Conservation (phyloP, 2,888 invertebrate genomes). For the Drosophila ezoana region DNA sequence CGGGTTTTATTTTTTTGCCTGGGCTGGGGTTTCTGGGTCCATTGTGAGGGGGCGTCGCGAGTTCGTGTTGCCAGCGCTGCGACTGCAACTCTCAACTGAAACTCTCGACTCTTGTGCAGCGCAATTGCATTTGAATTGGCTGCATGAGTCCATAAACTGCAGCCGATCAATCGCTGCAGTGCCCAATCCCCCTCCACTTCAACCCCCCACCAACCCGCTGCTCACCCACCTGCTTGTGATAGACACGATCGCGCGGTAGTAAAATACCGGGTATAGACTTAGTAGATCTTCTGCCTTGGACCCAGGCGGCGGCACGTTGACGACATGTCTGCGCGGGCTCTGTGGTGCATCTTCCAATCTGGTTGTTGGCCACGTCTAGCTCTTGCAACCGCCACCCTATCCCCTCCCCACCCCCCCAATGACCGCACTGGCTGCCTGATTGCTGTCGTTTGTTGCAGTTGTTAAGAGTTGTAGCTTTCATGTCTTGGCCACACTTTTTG, state of each 20-base stretch:
- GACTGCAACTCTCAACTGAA: slow-evolving; percentile 22
- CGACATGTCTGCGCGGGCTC: slow-evolving; percentile 75
- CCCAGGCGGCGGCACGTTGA: slow-evolving; percentile 66
- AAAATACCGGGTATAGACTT: slow-evolving; percentile 78
- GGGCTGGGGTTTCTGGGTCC: slow-evolving; percentile 23
- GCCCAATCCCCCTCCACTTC: slow-evolving; percentile 3
- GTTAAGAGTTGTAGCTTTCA: slow-evolving; percentile 82
- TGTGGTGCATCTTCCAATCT: slow-evolving; percentile 60
- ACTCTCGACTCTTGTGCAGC: slow-evolving; percentile 50
- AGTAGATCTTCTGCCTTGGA: slow-evolving; percentile 70
- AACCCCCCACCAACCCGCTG: not conserved
- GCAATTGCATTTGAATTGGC: slow-evolving; percentile 83
- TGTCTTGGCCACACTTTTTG: slow-evolving; percentile 82
- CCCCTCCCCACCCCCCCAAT: not conserved
- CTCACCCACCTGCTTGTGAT: slow-evolving; percentile 55
- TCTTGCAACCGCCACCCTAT: no score
- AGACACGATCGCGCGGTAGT: slow-evolving; percentile 81
- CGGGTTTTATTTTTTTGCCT: slow-evolving; percentile 20
- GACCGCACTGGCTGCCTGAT: slow-evolving; percentile 52
- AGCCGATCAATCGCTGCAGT: slow-evolving; percentile 81
- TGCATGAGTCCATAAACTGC: slow-evolving; percentile 82
- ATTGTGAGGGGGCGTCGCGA: slow-evolving; percentile 71
- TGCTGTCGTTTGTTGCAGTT: slow-evolving; percentile 80
- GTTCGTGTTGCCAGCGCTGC: slow-evolving; percentile 60
- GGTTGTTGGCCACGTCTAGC: slow-evolving; percentile 41